These are phyloP conservation scores for Pararge aegeria DNA, from an alignment of 1,140 invertebrate genomes.

Conservation along the genomic window DNA sequence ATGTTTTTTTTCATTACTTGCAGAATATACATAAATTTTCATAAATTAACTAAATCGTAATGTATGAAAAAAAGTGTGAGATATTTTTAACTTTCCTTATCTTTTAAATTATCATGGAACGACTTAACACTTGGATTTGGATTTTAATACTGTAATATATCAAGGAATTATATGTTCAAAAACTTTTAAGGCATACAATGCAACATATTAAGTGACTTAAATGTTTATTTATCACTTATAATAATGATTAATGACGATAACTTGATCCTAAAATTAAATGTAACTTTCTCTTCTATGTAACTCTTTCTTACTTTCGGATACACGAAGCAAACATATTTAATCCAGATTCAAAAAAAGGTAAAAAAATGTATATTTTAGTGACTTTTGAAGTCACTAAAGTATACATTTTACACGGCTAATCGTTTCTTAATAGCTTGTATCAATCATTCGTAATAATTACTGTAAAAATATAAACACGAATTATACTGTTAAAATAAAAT, in stretches of 20 bases:
- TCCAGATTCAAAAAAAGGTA: not conserved
- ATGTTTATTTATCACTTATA: not conserved
- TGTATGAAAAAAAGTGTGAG: no score
- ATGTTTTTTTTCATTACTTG: no score
- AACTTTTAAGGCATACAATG: not conserved
- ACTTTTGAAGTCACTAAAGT: no score
- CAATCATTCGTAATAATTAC: not conserved
- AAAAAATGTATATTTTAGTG: not conserved
- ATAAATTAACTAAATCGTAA: no score
- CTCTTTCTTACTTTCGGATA: not conserved
- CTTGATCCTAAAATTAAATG: not conserved
- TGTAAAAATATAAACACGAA: not conserved
- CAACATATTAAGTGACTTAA: not conserved
- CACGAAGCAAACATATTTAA: not conserved
- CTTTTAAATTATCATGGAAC: no score
- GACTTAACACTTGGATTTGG: no score
- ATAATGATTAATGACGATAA: not conserved
- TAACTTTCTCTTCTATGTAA: no score
- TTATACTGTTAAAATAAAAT: not conserved
- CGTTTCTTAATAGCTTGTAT: no score
- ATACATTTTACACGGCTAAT: no score
- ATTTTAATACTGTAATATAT: no score
- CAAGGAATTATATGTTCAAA: not conserved
- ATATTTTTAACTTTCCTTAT: no score
- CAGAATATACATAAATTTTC: no score